These are phyloP conservation scores for Hydrotaea cyrtoneurina DNA, from an alignment of 2,888 invertebrate genomes.

Conservation along the genomic window DNA sequence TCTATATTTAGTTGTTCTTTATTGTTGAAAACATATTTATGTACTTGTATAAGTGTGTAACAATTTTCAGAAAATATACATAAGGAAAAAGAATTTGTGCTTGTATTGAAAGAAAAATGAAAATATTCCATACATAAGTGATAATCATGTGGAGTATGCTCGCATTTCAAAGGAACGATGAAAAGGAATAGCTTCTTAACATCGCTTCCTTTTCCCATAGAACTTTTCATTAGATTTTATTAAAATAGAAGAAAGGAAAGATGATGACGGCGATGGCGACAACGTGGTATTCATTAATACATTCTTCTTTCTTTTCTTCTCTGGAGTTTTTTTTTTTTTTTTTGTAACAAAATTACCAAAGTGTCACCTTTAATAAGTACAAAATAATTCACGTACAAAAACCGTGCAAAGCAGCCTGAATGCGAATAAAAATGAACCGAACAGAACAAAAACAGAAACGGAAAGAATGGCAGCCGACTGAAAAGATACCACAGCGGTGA, in stretches of 20 bases:
- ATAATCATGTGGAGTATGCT: slow-evolving; percentile 13
- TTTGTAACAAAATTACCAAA: slow-evolving; percentile 63
- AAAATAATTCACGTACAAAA: slow-evolving; percentile 63
- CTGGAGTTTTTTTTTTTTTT: neutral
- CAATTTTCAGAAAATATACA: too few species aligned
- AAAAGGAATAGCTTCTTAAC: slow-evolving; percentile 45
- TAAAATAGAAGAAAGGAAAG: slow-evolving; percentile 29
- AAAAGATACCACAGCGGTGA: neutral
- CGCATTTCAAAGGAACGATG: slow-evolving; percentile 28
- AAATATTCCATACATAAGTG: neutral
- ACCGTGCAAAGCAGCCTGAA: slow-evolving; percentile 25
- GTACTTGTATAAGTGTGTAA: too few species aligned
- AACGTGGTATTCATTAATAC: slow-evolving; percentile 55
- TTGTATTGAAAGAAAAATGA: neutral
- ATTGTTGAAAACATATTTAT: too few species aligned
- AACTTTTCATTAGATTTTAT: slow-evolving; percentile 25
- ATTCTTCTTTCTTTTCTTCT: slow-evolving; percentile 29
- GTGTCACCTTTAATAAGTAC: slow-evolving; percentile 66
- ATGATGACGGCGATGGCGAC: neutral
- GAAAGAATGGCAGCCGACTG: slow-evolving; percentile 23
- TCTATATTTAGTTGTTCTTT: too few species aligned
- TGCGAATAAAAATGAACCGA: neutral
- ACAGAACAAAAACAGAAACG: neutral
- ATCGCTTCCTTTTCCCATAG: slow-evolving; percentile 41
- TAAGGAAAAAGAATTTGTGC: too few species aligned